phyloP scores from a whole-genome alignment of 2,797 vertebrate species.

The Decapterus maruadsi region DNA sequence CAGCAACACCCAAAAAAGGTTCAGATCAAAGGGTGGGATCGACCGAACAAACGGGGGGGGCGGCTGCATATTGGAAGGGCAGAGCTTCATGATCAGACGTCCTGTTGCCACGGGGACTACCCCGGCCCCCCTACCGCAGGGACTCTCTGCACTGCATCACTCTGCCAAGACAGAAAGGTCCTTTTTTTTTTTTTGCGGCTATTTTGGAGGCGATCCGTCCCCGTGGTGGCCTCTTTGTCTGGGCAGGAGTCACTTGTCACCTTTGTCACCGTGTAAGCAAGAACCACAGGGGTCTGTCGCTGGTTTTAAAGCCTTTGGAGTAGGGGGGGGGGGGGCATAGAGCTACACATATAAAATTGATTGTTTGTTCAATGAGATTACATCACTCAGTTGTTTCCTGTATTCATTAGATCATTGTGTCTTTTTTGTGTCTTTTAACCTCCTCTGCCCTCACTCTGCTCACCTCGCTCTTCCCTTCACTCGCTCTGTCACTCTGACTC shows the following conservation, averaged over 20 bases:
- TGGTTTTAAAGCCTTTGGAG: slow-evolving; percentile 17
- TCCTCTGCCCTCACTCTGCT: slow-evolving; percentile 31
- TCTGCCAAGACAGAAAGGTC: slow-evolving; percentile 65
- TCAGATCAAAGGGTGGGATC: slow-evolving; percentile 43
- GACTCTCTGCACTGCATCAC: slow-evolving; percentile 69
- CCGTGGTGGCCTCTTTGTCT: slow-evolving; percentile 71
- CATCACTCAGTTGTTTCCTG: slow-evolving; percentile 14
- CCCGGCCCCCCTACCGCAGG: slow-evolving; percentile 53
- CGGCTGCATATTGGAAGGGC: slow-evolving; percentile 40
- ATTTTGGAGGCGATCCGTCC: slow-evolving; percentile 64
- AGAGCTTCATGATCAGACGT: slow-evolving; percentile 51
- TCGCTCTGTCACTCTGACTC: slow-evolving; percentile 62
- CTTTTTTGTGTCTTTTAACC: slow-evolving; percentile 44
- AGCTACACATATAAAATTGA: slow-evolving; percentile 9
- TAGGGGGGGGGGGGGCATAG: not conserved
- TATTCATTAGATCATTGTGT: slow-evolving; percentile 37
- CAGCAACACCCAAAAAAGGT: slow-evolving; percentile 14
- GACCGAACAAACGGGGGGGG: slow-evolving; percentile 39
- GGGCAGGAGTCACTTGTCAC: slow-evolving; percentile 73
- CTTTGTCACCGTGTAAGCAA: slow-evolving; percentile 71
- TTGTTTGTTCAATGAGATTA: slow-evolving; percentile 12
- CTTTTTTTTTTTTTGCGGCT: slow-evolving; percentile 58
- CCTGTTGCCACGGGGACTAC: slow-evolving; percentile 66
- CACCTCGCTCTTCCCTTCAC: slow-evolving; percentile 36
- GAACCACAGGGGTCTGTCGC: slow-evolving; percentile 33